Evolutionary conservation across 2,888 invertebrate genomes (phyloP), one percentile per base, ranked within the genome.

Genomic region (Rhynchonema sp.): DNA sequence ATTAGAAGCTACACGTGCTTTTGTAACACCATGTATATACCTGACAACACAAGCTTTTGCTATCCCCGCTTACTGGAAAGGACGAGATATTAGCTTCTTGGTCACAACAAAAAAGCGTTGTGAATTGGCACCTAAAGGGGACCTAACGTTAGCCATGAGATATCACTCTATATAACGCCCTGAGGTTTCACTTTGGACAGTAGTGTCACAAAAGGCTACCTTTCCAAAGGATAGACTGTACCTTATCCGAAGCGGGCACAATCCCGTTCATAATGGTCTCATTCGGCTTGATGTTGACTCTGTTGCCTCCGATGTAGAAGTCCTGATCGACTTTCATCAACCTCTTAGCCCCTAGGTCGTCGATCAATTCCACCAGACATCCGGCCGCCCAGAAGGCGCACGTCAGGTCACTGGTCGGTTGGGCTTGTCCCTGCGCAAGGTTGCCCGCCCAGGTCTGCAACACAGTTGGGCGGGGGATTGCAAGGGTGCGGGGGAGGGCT

Each of bases 241-340:
- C 76, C 67, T 78, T 68, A 30, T 71, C 72, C 0, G 83, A 82
- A 68, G 81, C 86, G 0, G 87, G 89, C 64, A 92, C 81, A 63
- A 80, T 79, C 49, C 91, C 81, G 0, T 83, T 82, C 6, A 52
- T 13, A 38, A 91, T 77, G 55, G 90, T 75, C 77, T 91, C 90
- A 61, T 85, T 80, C 0, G 82, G 77, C 57, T 78, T 71, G 27
- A 88, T 76, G 13, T 81, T 75, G 62, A 85, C 88, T 68, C 80
- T 82, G 62, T 90, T 79, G 69, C 91, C 91, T 1, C 84, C 83
- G 23, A 80, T 82, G 70, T 88, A 91, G 73, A 91, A 91, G 13
- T 68, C 64, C 1, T 69, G 63, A 68, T 88, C 83, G 78, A 90
- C 82, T 2, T 73, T 72, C 6, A 88, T 77, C 63, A 76, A 77